Evolutionary conservation across 1,140 invertebrate species (phyloP), one percentile per base, ranked within the genome.

Genomic region (Atta texana): DNA sequence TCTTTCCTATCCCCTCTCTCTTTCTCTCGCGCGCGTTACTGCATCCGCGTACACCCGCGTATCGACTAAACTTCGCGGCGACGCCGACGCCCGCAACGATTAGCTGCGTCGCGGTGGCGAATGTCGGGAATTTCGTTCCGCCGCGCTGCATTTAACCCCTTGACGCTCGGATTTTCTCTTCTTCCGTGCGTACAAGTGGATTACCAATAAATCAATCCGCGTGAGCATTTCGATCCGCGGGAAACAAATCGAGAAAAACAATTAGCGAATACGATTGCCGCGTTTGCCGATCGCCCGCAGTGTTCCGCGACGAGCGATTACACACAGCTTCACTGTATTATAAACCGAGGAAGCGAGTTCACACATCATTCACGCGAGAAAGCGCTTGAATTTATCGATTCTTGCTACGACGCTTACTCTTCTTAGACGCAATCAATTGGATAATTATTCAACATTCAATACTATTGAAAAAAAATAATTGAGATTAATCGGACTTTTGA

Each of bases 181-280:
- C 53, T 57, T 57, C 55, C 39, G 44, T 77, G 39, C 81, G 81
- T 87, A 88, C 86, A 91, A 88, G 87, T 85, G 84, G 86, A 91
- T 89, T 87, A 86, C 80, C 75, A 91, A 91, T 92, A 91, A 92
- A 91, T 91, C 87, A 89, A 89, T 87, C 88, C 89, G 89, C 91
- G 88, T 85, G 85, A 78, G 69, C 69, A 49, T 87, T 88, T 92
- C 90, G 91, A 92, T 92, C 87, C 24, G 75, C 87, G 75, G 86
- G 31, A 81, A 86, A 64, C 89, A 87, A 89, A 91, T 81, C 66
- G 34, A 81, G 78, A 81, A 81, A 81, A 81, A 81, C 78, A 81
- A 81, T 72, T 39, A 44, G 51, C 63, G 63, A 21, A 44, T 18
- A n/a, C 49, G n/a, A 31, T 31, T 80, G 61, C 68, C 49, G 44